Evolutionary conservation across 2,797 vertebrate species (phyloP), one percentile per base, ranked within the genome.

Genomic region (Micrastur ruficollis): DNA sequence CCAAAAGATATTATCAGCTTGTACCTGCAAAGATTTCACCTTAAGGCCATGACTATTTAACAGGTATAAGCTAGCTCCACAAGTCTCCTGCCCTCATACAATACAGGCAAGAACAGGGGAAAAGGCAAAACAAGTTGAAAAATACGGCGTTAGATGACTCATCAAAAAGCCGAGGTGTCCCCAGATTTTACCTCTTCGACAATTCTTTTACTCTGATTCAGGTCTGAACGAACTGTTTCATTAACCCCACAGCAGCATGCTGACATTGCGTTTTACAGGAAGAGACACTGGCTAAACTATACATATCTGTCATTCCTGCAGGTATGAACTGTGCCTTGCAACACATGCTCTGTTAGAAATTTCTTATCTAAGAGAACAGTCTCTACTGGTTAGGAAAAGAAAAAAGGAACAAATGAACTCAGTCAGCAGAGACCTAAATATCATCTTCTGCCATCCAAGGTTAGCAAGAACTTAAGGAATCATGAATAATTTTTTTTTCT

Each of bases 401-500:
- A 29, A 59, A 55, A 56, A 70, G 14, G 44, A 85, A 80, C 26
- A 88, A 92, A 78, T 9, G 1, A 88, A 67, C 65, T 78, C 36
- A 10, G 42, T 59, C 49, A 62, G 56, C 61, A 71, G 46, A 84
- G 46, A 68, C 70, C 16, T 17, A 55, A 87, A 68, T 10, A 32
- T 32, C 61, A 68, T 10, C 47, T 34, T 25, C 49, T 34, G 26
- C 31, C 66, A 86, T 5, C 31, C 22, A 53, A 89, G 50, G 73
- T 78, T 52, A 89, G 50, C 1, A 6, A 44, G 27, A 89, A 32
- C 42, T 87, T 83, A 49, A 62, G 13, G 56, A 75, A 66, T 14
- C 56, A 92, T 79, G 38, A 44, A 42, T 88, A 67, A 31, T 40
- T 88, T 96, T 96, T 86, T 49, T 36, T n/a, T 92, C 84, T 53